Conservation (phyloP, 2,797 vertebrate species). For the Crax fasciolata region DNA sequence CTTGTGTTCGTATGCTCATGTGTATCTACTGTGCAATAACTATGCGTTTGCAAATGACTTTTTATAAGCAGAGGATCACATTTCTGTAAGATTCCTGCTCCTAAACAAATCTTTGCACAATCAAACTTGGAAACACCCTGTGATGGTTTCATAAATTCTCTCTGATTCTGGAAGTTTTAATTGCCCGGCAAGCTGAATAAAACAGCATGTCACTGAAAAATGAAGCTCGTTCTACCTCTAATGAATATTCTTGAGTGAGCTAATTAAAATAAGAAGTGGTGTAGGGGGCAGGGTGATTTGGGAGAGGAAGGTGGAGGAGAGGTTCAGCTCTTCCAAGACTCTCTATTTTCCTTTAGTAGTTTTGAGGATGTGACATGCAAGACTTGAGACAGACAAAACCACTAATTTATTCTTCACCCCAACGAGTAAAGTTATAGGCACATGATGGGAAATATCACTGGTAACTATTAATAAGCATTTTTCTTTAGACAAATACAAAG, state of each 20-base stretch:
- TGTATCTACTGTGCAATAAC: neutral
- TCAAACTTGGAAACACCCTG: neutral
- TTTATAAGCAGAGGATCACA: neutral
- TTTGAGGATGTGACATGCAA: neutral
- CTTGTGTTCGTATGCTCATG: neutral
- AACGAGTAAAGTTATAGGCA: neutral
- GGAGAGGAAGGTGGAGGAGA: neutral
- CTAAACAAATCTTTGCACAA: neutral
- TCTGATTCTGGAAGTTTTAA: neutral
- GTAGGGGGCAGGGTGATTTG: neutral
- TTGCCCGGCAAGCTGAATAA: neutral
- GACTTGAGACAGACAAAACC: neutral
- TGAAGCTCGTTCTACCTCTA: neutral
- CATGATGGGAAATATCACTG: neutral
- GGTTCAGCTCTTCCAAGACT: neutral
- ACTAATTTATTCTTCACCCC: neutral
- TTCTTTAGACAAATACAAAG: neutral
- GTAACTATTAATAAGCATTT: neutral
- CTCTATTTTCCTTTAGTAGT: neutral
- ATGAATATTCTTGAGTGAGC: neutral
- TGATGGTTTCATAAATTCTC: neutral
- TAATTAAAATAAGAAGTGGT: neutral
- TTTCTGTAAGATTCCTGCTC: neutral
- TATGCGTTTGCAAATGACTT: neutral
- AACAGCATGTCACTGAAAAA: neutral